These are phyloP conservation scores for Cephus nigrinus DNA, from an alignment of 2,888 invertebrate species.

Conservation along the genomic window DNA sequence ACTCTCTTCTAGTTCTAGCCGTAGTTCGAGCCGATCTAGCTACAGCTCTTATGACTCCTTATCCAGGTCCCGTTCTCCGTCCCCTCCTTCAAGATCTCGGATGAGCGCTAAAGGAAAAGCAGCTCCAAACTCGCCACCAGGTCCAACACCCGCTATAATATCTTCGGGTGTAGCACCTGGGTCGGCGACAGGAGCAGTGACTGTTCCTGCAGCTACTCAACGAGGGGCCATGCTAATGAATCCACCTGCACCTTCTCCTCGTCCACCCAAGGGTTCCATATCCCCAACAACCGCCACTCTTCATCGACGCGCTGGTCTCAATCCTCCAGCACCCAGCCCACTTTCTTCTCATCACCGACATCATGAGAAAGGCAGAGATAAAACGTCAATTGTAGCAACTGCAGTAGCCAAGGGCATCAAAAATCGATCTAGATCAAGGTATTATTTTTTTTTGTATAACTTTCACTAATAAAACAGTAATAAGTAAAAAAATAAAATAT, in stretches of 20 bases:
- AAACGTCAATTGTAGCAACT: conserved; percentile 58
- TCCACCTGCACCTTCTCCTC: conserved; percentile 76
- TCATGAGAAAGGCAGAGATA: conserved; percentile 56
- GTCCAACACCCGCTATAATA: conserved; percentile 41
- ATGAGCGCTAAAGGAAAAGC: conserved; percentile 59
- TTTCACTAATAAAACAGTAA: background rate
- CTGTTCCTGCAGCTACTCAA: conserved; percentile 71
- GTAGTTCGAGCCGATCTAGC: conserved; percentile 67
- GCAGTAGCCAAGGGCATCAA: conserved; percentile 63
- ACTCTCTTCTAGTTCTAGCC: conserved; percentile 65
- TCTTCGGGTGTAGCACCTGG: conserved; percentile 24
- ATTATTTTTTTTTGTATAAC: conserved; percentile 19
- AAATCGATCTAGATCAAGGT: conserved; percentile 63
- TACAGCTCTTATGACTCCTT: conserved; percentile 67
- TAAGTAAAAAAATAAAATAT: background rate
- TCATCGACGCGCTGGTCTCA: conserved; percentile 61
- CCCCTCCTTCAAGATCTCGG: conserved; percentile 66
- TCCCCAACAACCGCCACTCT: conserved; percentile 61
- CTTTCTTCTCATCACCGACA: conserved; percentile 49
- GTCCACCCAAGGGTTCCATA: conserved; percentile 65
- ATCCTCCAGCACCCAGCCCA: conserved; percentile 62
- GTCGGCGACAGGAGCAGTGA: conserved; percentile 27
- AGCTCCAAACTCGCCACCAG: conserved; percentile 52
- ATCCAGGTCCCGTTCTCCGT: conserved; percentile 67
- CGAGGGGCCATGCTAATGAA: conserved; percentile 78